Conservation (phyloP, 2,113 vertebrate species). For the Maccullochella peelii region DNA sequence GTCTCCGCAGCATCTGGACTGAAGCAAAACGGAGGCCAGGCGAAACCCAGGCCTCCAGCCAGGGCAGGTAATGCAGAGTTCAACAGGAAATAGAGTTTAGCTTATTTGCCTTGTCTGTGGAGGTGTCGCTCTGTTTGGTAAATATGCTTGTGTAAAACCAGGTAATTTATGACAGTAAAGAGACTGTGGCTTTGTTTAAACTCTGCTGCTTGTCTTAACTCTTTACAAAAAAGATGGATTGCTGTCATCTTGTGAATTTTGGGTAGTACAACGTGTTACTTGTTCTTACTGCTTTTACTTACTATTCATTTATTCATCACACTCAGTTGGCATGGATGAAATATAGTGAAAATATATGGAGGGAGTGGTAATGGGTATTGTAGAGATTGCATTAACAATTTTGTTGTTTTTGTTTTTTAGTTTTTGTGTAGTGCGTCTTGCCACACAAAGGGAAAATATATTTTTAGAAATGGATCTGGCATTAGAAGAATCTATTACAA, state of each 20-base stretch:
- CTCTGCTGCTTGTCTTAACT: background rate
- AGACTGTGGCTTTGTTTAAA: constrained; percentile 27
- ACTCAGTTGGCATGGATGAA: too few relatives aligned
- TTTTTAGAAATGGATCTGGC: too few relatives aligned
- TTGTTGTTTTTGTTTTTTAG: too few relatives aligned
- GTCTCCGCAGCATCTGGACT: constrained; percentile 70
- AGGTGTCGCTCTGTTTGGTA: constrained; percentile 59
- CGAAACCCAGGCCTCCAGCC: constrained; percentile 34
- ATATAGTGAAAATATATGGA: too few relatives aligned
- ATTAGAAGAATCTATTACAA: too few relatives aligned
- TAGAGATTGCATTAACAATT: too few relatives aligned
- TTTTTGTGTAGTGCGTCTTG: too few relatives aligned
- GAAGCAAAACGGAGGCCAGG: constrained; percentile 24
- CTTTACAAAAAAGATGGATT: background rate
- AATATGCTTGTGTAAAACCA: constrained; percentile 32
- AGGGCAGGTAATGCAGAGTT: constrained; percentile 75
- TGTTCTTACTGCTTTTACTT: too few relatives aligned
- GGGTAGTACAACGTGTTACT: too few relatives aligned
- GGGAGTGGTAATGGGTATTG: too few relatives aligned
- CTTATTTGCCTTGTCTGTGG: constrained; percentile 57
- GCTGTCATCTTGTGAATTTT: background rate
- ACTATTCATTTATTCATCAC: too few relatives aligned
- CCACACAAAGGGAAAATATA: too few relatives aligned
- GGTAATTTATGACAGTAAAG: constrained; percentile 6
- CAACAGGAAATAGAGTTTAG: constrained; percentile 77